Conservation (phyloP, 2,113 vertebrate genomes). For the Tragelaphus buxtoni region DNA sequence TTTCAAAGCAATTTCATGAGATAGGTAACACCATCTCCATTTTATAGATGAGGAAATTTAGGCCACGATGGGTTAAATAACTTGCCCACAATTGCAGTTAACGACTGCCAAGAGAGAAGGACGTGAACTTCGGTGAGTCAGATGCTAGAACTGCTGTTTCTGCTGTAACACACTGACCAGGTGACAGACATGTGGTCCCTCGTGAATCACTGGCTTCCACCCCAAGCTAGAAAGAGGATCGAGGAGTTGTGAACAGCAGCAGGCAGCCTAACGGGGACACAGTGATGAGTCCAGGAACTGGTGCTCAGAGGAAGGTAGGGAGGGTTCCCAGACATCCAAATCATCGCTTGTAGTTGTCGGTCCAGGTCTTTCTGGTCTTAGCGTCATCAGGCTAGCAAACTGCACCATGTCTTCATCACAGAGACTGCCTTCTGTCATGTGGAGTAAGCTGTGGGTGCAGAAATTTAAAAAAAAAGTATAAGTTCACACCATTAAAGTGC, state of each 20-base stretch:
- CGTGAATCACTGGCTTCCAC: not conserved
- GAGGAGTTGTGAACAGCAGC: not conserved
- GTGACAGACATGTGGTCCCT: not conserved
- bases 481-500: not conserved
- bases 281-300: not conserved
- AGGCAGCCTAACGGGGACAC: not conserved
- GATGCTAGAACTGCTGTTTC: not conserved
- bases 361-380: not conserved
- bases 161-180: not conserved
- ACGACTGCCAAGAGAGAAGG: not conserved
- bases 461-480: not conserved
- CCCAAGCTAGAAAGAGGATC: not conserved
- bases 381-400: not conserved
- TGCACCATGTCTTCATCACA: not conserved
- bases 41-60: not conserved
- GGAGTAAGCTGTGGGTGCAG: not conserved
- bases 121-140: not conserved
- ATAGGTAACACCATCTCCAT: not conserved
- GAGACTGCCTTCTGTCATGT: not conserved
- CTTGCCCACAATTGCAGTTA: not conserved
- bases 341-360: not conserved
- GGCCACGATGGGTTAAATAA: not conserved
- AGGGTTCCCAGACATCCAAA: not conserved
- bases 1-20: not conserved
- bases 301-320: not conserved